Percentiles rank a stretch among this genome's conserved stretches.
These are phyloP conservation scores for Sebastes cheni DNA, from an alignment of 2,797 vertebrate genomes.

Conservation along the genomic window DNA sequence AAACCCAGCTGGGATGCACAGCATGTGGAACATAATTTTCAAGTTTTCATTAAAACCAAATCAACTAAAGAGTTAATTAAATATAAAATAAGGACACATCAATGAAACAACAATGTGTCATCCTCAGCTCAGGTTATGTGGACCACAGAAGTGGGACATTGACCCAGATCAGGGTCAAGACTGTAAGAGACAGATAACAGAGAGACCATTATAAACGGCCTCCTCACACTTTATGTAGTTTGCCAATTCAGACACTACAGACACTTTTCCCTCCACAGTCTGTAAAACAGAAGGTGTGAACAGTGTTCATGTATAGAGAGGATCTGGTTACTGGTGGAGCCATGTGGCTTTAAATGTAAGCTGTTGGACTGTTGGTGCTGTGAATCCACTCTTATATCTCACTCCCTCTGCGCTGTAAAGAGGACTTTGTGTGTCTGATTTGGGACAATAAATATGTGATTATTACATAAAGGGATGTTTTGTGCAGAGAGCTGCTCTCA, in stretches of 20 bases:
- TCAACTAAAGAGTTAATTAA: not conserved
- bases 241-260: not conserved
- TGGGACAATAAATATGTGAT: not conserved
- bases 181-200: not conserved
- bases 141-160: conserved; percentile 23
- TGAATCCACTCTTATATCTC: conserved; percentile 6
- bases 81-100: not conserved
- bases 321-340: not conserved
- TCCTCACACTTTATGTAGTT: not conserved
- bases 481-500: not conserved
- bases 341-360: conserved; percentile 60
- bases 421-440: too few relatives aligned
- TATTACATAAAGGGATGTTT: not conserved
- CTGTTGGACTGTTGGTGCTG: conserved; percentile 41
- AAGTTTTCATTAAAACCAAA: not conserved
- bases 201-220: not conserved
- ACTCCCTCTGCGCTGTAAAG: not conserved
- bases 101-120: not conserved
- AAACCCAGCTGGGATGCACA: not conserved
- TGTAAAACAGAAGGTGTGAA: conserved; percentile 59
- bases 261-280: conserved; percentile 17
- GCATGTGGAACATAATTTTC: too few relatives aligned
- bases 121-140: not conserved
- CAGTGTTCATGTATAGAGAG: conserved; percentile 15
- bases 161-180: conserved; percentile 25